These are phyloP conservation scores for Pelecanus crispus DNA, from an alignment of 2,113 vertebrate genomes.

Conservation along the genomic window DNA sequence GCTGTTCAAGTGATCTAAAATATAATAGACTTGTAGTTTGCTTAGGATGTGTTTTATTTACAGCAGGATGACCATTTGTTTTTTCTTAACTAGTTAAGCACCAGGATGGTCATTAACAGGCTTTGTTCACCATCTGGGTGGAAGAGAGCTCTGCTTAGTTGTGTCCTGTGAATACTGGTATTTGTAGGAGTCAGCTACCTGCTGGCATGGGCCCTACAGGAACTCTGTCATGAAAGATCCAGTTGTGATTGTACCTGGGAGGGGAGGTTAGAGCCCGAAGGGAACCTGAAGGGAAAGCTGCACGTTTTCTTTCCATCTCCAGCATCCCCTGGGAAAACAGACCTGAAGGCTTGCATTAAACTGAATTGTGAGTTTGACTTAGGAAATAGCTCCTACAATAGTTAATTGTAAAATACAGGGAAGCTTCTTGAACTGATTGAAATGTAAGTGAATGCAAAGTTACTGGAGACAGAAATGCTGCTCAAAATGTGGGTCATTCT, in stretches of 20 bases:
- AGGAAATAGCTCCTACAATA: background rate
- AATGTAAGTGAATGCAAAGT: background rate
- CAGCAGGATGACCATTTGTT: background rate
- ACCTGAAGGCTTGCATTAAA: background rate
- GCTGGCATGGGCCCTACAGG: background rate
- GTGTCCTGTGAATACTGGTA: background rate
- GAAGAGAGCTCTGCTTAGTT: background rate
- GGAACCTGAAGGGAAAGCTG: background rate
- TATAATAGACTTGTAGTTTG: background rate
- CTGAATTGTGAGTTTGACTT: background rate
- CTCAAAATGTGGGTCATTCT: background rate
- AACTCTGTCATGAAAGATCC: background rate
- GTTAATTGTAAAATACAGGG: background rate
- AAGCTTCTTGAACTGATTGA: background rate
- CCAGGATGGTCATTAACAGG: background rate
- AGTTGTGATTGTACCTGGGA: fast-evolving
- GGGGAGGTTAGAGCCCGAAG: background rate
- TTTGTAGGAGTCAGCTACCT: background rate
- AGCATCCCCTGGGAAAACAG: background rate
- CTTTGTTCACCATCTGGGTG: background rate
- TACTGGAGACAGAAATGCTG: background rate
- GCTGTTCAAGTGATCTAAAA: background rate
- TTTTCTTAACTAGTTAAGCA: background rate
- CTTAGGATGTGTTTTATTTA: background rate
- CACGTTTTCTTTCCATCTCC: background rate